phyloP scores from a whole-genome alignment of 2,888 invertebrate genomes.

The Calliopum simillimum region DNA sequence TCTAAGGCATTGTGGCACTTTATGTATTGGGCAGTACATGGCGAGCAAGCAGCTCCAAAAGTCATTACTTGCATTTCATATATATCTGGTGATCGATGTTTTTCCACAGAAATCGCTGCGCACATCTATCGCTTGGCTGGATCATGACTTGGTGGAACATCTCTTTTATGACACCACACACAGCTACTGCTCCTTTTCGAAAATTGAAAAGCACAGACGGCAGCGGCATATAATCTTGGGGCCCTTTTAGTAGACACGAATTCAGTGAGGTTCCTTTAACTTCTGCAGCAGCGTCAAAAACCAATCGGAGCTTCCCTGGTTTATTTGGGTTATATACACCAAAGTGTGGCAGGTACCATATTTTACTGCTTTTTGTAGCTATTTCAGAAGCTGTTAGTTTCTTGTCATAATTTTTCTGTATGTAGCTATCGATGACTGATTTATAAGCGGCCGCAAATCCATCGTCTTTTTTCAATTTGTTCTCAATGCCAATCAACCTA shows the following conservation, averaged over 20 bases:
- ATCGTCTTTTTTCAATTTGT: conserved; percentile 27
- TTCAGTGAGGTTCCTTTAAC: conserved; percentile 44
- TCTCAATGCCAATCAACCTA: conserved; percentile 29
- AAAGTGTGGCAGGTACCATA: conserved; percentile 55
- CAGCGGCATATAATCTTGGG: conserved; percentile 55
- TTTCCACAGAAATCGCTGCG: conserved; percentile 55
- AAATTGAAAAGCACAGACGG: conserved; percentile 59
- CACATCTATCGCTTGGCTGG: conserved; percentile 51
- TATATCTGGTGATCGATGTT: conserved; percentile 22
- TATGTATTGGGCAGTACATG: conserved; percentile 44
- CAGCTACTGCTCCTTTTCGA: conserved; percentile 53
- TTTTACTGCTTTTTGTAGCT: conserved; percentile 7
- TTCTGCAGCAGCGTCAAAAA: conserved; percentile 56
- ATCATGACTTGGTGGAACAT: conserved; percentile 42
- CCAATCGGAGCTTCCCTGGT: conserved; percentile 50
- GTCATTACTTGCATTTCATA: conserved; percentile 45
- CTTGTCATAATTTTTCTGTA: conserved; percentile 23
- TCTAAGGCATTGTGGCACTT: conserved; percentile 36
- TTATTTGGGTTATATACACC: conserved; percentile 53
- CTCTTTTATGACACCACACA: conserved; percentile 52
- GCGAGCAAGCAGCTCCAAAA: conserved; percentile 49
- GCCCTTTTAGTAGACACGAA: conserved; percentile 45
- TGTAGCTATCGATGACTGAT: conserved; percentile 25
- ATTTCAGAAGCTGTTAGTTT: conserved; percentile 26
- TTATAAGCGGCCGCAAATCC: conserved; percentile 22